Evolutionary conservation across 2,797 vertebrate genomes (phyloP).

Genomic region (Tapirus indicus): DNA sequence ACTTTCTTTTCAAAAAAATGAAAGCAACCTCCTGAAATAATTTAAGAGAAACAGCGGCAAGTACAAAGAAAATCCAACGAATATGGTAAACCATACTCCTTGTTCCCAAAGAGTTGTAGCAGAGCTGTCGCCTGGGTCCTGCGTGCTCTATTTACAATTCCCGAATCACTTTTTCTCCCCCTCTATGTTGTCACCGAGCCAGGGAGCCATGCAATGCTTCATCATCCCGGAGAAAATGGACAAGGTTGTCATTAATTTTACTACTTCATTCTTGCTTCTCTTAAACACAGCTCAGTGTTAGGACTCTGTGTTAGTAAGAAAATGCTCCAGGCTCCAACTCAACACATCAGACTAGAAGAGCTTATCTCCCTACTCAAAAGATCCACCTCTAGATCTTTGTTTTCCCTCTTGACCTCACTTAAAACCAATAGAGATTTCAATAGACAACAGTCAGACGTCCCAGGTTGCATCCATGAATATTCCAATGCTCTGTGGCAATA

Average conservation of each 20-base stretch:
- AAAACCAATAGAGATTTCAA: background rate
- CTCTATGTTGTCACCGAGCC: rapidly evolving
- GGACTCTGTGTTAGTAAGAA: background rate
- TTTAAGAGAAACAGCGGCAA: background rate
- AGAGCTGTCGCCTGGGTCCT: rapidly evolving
- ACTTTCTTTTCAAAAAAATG: background rate
- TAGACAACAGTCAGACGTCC: rapidly evolving
- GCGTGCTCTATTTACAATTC: rapidly evolving
- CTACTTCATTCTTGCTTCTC: background rate
- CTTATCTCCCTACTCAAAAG: background rate
- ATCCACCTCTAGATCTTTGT: background rate
- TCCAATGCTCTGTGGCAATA: background rate
- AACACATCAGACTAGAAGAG: background rate
- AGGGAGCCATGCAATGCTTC: rapidly evolving
- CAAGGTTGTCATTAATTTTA: background rate
- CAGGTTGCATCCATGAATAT: rapidly evolving
- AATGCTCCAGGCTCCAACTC: background rate
- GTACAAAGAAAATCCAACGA: background rate
- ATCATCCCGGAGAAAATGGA: background rate
- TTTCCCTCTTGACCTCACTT: background rate
- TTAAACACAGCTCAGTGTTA: background rate
- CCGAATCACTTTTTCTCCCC: too few species aligned
- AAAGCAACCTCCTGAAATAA: background rate
- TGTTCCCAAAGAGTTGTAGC: background rate
- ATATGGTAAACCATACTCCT: rapidly evolving